Evolutionary conservation across 1,140 invertebrate species (phyloP), one percentile per base, ranked within the genome.

Genomic region (Kradibia gibbosae): DNA sequence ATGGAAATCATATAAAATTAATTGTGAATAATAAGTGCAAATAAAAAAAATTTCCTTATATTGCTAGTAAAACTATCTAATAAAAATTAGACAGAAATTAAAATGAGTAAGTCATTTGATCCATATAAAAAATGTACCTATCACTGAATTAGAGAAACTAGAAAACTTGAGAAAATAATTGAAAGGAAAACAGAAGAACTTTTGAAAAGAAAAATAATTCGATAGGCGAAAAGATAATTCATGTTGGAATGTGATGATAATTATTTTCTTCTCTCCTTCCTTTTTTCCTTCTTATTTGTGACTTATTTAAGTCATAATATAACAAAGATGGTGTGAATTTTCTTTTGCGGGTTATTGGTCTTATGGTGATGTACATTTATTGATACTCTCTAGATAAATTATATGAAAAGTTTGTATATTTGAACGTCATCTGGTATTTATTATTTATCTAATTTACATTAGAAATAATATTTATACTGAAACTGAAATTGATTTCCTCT

Each of bases 151-250:
- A 67, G 4, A 36, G 22, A 39, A 39, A 17, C 34, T 11, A 1
- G 15, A 20, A 22, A 39, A 5, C 22, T 20, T 5, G 34, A 67
- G 39, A 70, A n/a, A 7, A 45, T n/a, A 42, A 70, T 5, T 17
- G 39, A 62, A 10, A 22, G 10, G 10, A 8, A 55, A 62, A 62
- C 39, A 55, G 13, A 5, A 42, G 22, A 76, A 17, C 3, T 60
- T 60, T 45, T 31, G 39, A 36, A 67, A n/a, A 17, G 25, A 10
- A 25, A 36, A 17, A 45, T 28, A 76, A 57, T 60, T 65, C 25
- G 4, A 67, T 78, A 78, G 20, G 53, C 15, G 42, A 20, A 62
- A 67, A 20, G 25, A 20, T 20, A 20, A 28, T 78, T 78, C 60
- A 53, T 20, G 2, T 1, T 13, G 60, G 45, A 50, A 67, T 31